Base-by-base conservation (phyloP, 2,888 invertebrate species). In the Drosophila infuscata region DNA sequence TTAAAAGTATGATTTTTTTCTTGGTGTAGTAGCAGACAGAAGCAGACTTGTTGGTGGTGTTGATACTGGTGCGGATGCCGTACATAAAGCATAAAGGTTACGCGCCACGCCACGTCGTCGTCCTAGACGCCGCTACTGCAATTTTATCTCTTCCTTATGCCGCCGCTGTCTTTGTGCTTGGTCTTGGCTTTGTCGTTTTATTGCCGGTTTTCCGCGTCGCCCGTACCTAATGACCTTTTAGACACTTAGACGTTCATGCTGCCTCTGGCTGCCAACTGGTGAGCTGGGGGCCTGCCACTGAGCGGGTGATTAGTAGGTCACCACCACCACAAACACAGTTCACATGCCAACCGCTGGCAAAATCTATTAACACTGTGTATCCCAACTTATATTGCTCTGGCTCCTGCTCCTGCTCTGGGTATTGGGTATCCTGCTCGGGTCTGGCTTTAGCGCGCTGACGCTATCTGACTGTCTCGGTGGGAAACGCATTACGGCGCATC, bases 71-170 rank as follows among this genome's bases (percentile, higher is more conserved):
- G 64, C 83, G 85, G 85, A 85, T 82, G 88, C 70, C 75, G 70
- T 77, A 79, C 79, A 85, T 85, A 88, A 85, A 89, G 84, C 81
- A 84, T 84, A 87, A 83, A 84, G 89, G 81, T 81, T 79, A 76
- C 83, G 84, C 78, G 81, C 74, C 53, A 75, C 62, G 68, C 69
- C 69, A n/a, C 63, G 48, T 30, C 63, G n/a, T 60, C 56, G 51
- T 81, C 52, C 60, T 36, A 64, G 61, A 43, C 54, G 52, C 59
- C 41, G 56, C 60, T 61, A 48, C 67, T 70, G 82, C 73, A 79
- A 78, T 82, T 83, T 88, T 81, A 83, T 88, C 81, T 83, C 72
- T 88, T 83, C 85, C 89, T 88, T 85, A 73, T 74, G 81, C 74
- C 56, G 62, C 64, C n/a, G 30, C 38, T 53, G 77, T 74, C 81